Percentiles rank a stretch among this genome's conserved stretches.
Evolutionary conservation across 2,888 invertebrate species (phyloP).

Genomic region (Megamerina dolium): DNA sequence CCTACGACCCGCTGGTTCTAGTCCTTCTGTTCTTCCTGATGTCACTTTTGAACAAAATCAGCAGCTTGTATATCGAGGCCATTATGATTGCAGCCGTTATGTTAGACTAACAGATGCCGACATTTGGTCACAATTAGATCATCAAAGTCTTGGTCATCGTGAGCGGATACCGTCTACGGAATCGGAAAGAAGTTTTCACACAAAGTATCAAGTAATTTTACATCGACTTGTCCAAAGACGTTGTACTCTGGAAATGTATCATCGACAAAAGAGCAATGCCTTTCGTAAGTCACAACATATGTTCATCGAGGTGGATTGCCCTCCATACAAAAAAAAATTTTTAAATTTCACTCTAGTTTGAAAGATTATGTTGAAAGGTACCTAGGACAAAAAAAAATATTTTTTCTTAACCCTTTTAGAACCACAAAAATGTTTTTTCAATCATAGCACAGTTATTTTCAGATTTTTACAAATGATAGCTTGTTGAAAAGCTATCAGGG

Average conservation of each 20-base stretch:
- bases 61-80: conserved; percentile 68
- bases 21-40: conserved; percentile 59
- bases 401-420: too few relatives aligned
- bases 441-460: too few relatives aligned
- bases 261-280: conserved; percentile 72
- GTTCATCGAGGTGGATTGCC: too few relatives aligned
- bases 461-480: too few relatives aligned
- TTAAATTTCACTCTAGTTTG: too few relatives aligned
- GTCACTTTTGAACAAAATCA: conserved; percentile 34
- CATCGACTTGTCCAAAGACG: conserved; percentile 86
- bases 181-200: conserved; percentile 80
- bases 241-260: conserved; percentile 85
- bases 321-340: too few relatives aligned
- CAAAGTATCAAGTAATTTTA: conserved; percentile 78
- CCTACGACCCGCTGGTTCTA: conserved; percentile 60
- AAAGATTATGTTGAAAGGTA: too few relatives aligned
- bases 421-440: too few relatives aligned
- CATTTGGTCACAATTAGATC: conserved; percentile 57
- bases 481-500: too few relatives aligned
- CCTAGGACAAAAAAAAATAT: too few relatives aligned
- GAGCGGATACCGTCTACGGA: conserved; percentile 62
- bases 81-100: conserved; percentile 67
- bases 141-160: conserved; percentile 43
- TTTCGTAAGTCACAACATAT: conserved; percentile 63
- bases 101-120: conserved; percentile 70